Evolutionary conservation across 35 echinoderm and acorn worm species (phyloP), one percentile per base, ranked within the genome.

Genomic region (Ophiothrix spiculata): DNA sequence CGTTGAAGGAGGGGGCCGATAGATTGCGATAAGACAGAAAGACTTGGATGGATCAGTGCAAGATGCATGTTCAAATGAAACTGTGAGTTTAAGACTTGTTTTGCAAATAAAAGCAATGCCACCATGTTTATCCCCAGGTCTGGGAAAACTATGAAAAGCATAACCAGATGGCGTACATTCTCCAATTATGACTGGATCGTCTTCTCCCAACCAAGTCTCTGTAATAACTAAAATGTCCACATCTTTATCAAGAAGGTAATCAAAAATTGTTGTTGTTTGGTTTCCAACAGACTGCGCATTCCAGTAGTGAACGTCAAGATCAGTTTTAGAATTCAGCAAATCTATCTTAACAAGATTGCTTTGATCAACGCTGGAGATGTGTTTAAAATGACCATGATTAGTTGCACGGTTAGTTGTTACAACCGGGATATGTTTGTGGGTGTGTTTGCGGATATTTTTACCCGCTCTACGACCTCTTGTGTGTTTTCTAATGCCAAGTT

Each of bases 91-190:
- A n/a, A 76, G 36, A 23, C 35, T 32, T 37, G 40, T 25, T 3
- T 77, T 81, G 31, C 31, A 25, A 37, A 83, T 34, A 34, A 83
- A 21, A 36, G 39, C 88, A 31, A 77, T 83, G 12, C 83, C 90
- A 33, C 84, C 90, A 39, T 64, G 35, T 28, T 8, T 49, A 33
- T 37, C 46, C 19, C 32, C 56, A 35, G 31, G 38, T 37, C 84
- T 46, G 14, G 90, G 83, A 54, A 79, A 28, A 56, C 81, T 79
- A 35, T n/a, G 36, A 69, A 86, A 86, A 8, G 80, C 10, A 36
- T 91, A 91, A 38, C 90, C 83, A 38, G 83, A 76, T 75, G 90
- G 90, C 4, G 77, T 80, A 12, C 80, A 33, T 37, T 91, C 83
- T 46, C 78, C 38, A 25, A 91, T 86, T 31, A 91, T 80, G 1